Evolutionary conservation across 2,797 vertebrate genomes (phyloP), one percentile per base, ranked within the genome.

Genomic region (Rhinoraja longicauda): DNA sequence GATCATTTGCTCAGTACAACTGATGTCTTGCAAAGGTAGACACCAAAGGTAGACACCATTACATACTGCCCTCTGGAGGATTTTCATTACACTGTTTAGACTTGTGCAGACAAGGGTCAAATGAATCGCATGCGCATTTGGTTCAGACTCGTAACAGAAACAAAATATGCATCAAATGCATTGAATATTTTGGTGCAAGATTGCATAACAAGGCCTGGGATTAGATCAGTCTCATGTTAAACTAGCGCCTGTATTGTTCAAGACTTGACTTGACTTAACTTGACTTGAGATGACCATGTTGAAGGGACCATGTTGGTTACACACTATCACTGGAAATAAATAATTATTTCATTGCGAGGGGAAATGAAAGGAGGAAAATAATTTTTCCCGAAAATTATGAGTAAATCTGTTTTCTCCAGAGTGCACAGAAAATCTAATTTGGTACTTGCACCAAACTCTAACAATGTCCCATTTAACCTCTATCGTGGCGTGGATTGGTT

Each of bases 21-120:
- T 64, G 29, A 17, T 32, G 29, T 19, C 59, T 13, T 13, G 13
- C 19, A 64, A 5, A 21, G 17, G 32, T 62, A 64, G 2, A n/a
- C 84, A 24, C n/a, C n/a, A 88, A 5, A 21, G 17, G 32, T 62
- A 64, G 2, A n/a, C 84, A 24, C n/a, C n/a, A 88, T 21, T 64
- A 36, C 21, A 88, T n/a, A 88, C 17, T 88, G 62, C 84, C 84
- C 84, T 88, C 84, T 88, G 84, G 84, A 67, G 84, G 84, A 84
- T 7, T 88, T 17, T 26, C 62, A 4, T 62, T 59, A n/a, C 82
- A 86, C 19, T 57, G 57, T n/a, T 24, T 4, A 62, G 29, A n/a
- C 26, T 13, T 4, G 59, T 62, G 21, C 59, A 67, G 59, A 19
- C 7, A 24, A 88, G 17, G 0, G 59, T 32, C n/a, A 88, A 32